Base-by-base conservation (phyloP, 2,113 vertebrate species). In the Myrmecobius fasciatus region DNA sequence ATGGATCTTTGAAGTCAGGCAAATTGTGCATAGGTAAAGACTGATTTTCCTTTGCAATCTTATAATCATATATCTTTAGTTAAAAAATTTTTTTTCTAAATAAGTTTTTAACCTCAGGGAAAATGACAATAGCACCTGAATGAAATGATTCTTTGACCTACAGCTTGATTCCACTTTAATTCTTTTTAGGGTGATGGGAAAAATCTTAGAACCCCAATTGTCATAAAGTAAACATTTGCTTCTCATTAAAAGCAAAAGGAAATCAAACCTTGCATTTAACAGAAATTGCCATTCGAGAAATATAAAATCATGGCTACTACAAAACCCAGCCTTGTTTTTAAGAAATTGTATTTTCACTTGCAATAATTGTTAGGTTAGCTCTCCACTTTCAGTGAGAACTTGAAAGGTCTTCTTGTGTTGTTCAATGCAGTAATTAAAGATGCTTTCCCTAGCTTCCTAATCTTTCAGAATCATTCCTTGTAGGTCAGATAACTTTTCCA, bases 171-270 rank as follows among this genome's bases (percentile, higher is more conserved):
- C 96, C 97, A 89, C 52, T 91, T 96, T 97, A 92, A 91, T 96
- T 98, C 96, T 96, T 97, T 92, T 96, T 96, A 95, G 96, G 97
- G 95, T 94, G 89, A 43, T 90, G 56, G 96, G 75, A 91, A 97
- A 95, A 96, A 97, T 46, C 93, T 90, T 92, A 94, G 53, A 91
- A 90, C 96, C 96, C 92, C n/a, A 96, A 52, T 60, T 96, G 97
- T 98, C 98, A 89, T 96, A 93, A 96, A 93, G 98, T 97, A 96
- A 97, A 93, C 88, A 97, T 97, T 98, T 89, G 53, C 90, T 95
- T 20, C 98, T 97, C 97, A 95, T 97, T 97, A 95, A 97, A 95
- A 98, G 96, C 91, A 93, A 31, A 10, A 2, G 94, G 97, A 90
- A 97, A 92, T 96, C 95, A 97, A 98, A 93, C 43, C 95, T 91